A percentile compares a stretch with the other conserved stretches of the same genome.
Evolutionary conservation across 2,113 vertebrate genomes (phyloP).

Genomic region (Rhynchomys soricoides): DNA sequence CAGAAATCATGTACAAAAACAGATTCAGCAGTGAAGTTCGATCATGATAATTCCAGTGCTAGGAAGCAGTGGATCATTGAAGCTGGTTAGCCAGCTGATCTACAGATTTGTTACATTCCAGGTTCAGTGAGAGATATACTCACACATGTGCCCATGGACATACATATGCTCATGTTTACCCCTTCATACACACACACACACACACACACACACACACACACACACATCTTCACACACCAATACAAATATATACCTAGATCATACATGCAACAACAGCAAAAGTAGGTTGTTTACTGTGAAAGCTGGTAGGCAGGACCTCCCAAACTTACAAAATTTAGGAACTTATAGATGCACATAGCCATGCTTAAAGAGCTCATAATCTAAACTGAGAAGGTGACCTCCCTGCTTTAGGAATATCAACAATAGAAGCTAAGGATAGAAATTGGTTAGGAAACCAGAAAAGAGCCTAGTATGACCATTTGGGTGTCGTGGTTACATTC

Average conservation of each 20-base stretch:
- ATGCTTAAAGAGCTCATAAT: neutral
- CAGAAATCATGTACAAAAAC: neutral
- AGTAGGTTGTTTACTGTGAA: neutral
- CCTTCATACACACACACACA: too few relatives aligned
- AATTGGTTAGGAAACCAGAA: neutral
- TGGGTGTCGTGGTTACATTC: neutral
- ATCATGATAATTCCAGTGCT: neutral
- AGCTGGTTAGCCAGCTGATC: neutral
- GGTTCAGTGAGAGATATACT: too few relatives aligned
- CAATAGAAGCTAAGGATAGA: neutral
- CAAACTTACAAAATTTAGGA: neutral
- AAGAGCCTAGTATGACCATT: neutral
- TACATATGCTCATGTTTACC: neutral
- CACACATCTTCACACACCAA: neutral
- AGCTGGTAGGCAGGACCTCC: neutral
- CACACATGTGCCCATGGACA: too few relatives aligned
- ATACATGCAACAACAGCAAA: neutral
- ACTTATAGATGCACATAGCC: accelerated
- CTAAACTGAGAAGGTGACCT: neutral
- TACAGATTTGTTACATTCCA: neutral
- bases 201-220: neutral
- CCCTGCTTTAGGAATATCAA: neutral
- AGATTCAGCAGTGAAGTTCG: neutral
- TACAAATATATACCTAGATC: neutral
- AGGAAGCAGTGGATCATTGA: neutral